phyloP scores from a whole-genome alignment of 2,113 vertebrate species.

The Epinephelus fuscoguttatus region DNA sequence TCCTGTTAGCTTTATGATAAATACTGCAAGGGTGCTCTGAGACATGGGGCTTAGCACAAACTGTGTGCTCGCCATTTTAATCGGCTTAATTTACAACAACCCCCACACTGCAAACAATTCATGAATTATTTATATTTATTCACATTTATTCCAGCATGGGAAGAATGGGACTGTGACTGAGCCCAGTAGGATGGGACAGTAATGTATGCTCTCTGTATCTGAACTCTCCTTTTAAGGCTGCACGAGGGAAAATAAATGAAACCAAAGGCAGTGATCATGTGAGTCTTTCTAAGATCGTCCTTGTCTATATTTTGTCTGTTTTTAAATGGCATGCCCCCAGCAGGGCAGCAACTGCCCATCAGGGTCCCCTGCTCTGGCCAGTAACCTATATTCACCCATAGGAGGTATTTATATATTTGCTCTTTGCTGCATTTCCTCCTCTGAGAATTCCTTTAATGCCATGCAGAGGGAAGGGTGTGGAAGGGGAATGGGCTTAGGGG shows the following conservation, averaged over 20 bases:
- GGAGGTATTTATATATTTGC: constrained; percentile 74
- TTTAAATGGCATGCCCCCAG: constrained; percentile 52
- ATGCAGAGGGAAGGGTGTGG: constrained; percentile 26
- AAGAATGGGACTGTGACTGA: constrained; percentile 41
- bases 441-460: constrained; percentile 54
- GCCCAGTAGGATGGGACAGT: constrained; percentile 11
- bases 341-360: constrained; percentile 56
- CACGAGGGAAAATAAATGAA: constrained; percentile 17
- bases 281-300: constrained; percentile 49
- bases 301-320: constrained; percentile 59
- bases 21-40: constrained; percentile 43
- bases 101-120: constrained; percentile 49
- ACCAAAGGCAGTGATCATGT: constrained; percentile 56
- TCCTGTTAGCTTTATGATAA: constrained; percentile 44
- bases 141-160: constrained; percentile 31
- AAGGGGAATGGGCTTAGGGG: constrained; percentile 4
- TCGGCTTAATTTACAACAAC: constrained; percentile 52
- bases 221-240: constrained; percentile 62
- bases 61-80: constrained; percentile 41
- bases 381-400: constrained; percentile 53
- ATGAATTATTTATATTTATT: constrained; percentile 66
- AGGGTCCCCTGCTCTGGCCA: neutral
- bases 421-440: constrained; percentile 66
- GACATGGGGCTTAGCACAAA: constrained; percentile 32
- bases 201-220: constrained; percentile 34